Percentiles rank a stretch among this genome's conserved stretches.
These are phyloP conservation scores for Tenebrio molitor DNA, from an alignment of 1,140 invertebrate species.

Conservation along the genomic window DNA sequence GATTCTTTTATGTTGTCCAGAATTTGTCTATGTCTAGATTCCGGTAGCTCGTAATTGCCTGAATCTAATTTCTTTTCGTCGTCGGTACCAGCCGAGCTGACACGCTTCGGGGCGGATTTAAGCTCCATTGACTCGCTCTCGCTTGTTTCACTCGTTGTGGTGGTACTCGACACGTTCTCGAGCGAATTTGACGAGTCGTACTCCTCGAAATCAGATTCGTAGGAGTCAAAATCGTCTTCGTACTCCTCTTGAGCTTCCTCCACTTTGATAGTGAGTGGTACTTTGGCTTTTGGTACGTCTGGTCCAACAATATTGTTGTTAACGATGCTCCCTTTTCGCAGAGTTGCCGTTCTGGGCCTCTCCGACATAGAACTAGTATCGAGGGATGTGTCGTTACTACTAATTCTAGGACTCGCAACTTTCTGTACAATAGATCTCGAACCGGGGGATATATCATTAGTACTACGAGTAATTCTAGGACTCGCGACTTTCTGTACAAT, in stretches of 20 bases:
- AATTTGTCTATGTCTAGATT: conserved; percentile 67
- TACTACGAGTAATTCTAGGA: no score
- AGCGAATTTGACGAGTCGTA: conserved; percentile 63
- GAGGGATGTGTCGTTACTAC: conserved; percentile 31
- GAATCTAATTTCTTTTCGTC: conserved; percentile 77
- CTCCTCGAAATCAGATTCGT: conserved; percentile 73
- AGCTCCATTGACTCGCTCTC: conserved; percentile 50
- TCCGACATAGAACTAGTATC: conserved; percentile 53
- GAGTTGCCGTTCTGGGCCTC: conserved; percentile 62
- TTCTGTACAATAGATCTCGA: neutral
- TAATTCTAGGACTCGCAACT: no score
- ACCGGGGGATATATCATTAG: no score
- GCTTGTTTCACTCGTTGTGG: conserved; percentile 59
- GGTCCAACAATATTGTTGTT: conserved; percentile 62
- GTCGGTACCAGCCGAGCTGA: conserved; percentile 64
- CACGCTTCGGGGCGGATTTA: conserved; percentile 54
- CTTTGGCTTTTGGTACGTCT: conserved; percentile 50
- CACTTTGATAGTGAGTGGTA: conserved; percentile 8
- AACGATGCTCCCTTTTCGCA: conserved; percentile 61
- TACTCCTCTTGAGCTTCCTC: conserved; percentile 64
- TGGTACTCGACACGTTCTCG: conserved; percentile 50
- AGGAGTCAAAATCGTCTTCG: conserved; percentile 74
- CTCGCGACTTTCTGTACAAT: neutral
- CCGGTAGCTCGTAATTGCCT: conserved; percentile 74
- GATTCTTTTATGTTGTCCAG: conserved; percentile 63